Percentiles rank a stretch among this genome's conserved stretches.
phyloP scores from a whole-genome alignment of 2,888 invertebrate genomes.

The Callyntrura sp. region DNA sequence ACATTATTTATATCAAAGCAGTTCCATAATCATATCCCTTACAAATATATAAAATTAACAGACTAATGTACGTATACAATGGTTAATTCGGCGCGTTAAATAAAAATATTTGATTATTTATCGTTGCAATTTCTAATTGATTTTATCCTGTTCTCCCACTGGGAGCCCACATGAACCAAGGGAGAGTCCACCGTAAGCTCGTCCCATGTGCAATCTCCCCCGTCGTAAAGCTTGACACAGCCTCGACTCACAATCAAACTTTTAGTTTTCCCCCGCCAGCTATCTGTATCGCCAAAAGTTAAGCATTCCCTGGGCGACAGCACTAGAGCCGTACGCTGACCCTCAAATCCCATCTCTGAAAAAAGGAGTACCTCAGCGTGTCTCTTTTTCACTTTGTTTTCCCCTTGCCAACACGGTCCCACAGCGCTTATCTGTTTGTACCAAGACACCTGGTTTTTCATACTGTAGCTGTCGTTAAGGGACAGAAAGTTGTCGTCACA shows the following conservation, averaged over 20 bases:
- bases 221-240: neutral
- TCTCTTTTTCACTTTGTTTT: neutral
- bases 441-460: neutral
- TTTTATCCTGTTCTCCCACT: neutral
- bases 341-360: neutral
- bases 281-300: neutral
- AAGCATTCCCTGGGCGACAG: constrained; percentile 3
- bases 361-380: neutral
- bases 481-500: neutral
- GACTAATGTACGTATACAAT: neutral
- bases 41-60: too few species aligned
- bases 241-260: neutral
- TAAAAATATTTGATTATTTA: neutral
- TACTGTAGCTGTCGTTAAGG: neutral
- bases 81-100: neutral
- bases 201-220: neutral
- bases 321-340: neutral
- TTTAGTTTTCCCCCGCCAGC: neutral
- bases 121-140: constrained; percentile 2
- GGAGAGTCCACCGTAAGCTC: neutral
- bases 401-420: neutral
- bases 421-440: neutral
- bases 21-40: too few species aligned
- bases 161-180: neutral
- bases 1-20: neutral